Evolutionary conservation across 2,113 vertebrate species (phyloP), one percentile per base, ranked within the genome.

Genomic region (Mormoops blainvillei): DNA sequence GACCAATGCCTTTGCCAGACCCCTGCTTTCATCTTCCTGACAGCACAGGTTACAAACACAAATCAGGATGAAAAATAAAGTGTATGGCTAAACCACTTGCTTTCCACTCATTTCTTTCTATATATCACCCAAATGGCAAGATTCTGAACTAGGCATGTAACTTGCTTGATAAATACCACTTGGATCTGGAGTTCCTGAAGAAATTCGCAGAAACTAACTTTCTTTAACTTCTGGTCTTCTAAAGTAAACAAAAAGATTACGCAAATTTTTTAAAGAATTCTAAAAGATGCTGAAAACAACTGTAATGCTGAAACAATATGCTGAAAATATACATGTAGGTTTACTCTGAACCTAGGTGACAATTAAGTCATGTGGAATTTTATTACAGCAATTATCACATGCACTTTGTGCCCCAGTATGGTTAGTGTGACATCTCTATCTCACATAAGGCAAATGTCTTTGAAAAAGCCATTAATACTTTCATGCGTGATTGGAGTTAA

Each of bases 341-440:
- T 43, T 93, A 65, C 70, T 88, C 70, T 95, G 88, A 87, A 93
- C 61, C 73, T 93, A 54, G 36, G 43, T 6, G 0, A 89, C 68
- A 97, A 95, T 67, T 61, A 97, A 97, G 73, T 70, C 63, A 89
- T 56, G 67, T 1, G 8, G 91, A 97, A 96, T 98, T 98, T 98
- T 97, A 97, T 93, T 96, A 97, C 85, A 95, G 89, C 67, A 98
- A 96, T 98, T 97, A 98, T 82, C 6, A 38, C 70, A 92, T 96
- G 82, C 43, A 70, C 95, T 78, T 97, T 97, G 80, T 91, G 89
- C 81, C 94, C 93, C 92, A n/a, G 2, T 52, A 96, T 56, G 92
- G 96, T 93, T 97, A 92, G 84, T 11, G 48, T 97, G 87, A 43
- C 33, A 56, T 67, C 56, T 63, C 9, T 77, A 9, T 90, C 94